Evolutionary conservation across 2,888 invertebrate species (phyloP), one percentile per base, ranked within the genome.

Genomic region (Ptychoptera albimana): DNA sequence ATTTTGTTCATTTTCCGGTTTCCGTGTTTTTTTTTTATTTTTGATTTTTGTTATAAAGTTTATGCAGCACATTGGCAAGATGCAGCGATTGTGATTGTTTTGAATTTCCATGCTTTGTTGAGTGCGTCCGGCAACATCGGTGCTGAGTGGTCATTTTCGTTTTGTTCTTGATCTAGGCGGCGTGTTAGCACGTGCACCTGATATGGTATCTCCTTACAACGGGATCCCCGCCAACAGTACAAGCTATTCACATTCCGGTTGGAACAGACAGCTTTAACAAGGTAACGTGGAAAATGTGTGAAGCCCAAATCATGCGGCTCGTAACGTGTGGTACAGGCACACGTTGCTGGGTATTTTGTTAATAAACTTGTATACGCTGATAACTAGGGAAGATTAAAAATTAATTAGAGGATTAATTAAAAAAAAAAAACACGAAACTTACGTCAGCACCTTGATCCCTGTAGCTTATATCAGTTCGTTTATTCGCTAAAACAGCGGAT

Each of bases 131-230:
- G 56, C n/a, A 59, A 39, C 50, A 55, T 54, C 3, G 49, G 48
- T 38, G 53, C 37, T 2, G 53, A 47, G 1, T 53, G 51, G 47
- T 59, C 57, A 14, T 55, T 55, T 45, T 55, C 54, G 12, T 50
- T 42, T 29, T 49, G 52, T 35, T 57, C 56, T 8, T 47, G 46
- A 2, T 54, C 47, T 1, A 50, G 44, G 1, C 54, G 56, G 23
- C 56, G 50, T 5, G 58, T 55, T 1, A 64, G 45, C 1, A 64
- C 64, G 45, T 60, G 60, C 1, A 64, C 58, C 49, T 61, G 63
- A 42, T 64, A 64, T 42, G 64, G 61, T 29, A 64, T 50, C 1
- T 62, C 61, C 39, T 57, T 57, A 44, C 64, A 64, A 16, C 57
- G 52, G 42, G 62, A 54, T 39, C 64, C 64, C 8, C 54, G 56